Evolutionary conservation across 2,113 vertebrate genomes (phyloP).

Genomic region (Hemicordylus capensis): DNA sequence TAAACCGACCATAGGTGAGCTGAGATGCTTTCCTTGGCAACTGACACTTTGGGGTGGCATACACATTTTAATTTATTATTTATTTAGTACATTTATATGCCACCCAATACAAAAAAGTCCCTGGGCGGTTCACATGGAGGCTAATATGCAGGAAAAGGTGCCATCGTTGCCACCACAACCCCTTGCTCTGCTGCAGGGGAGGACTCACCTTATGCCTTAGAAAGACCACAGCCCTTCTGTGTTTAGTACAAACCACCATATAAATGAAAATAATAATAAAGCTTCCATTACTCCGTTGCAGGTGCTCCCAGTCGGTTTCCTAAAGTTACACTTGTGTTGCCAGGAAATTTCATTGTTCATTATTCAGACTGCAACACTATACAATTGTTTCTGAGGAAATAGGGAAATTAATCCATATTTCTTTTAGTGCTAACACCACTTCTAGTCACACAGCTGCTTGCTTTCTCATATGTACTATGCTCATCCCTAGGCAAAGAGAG

Average conservation of each 20-base stretch:
- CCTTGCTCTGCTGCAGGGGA: neutral
- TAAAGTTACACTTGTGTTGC: neutral
- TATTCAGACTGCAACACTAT: neutral
- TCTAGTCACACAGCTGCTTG: neutral
- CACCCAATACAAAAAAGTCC: too few species aligned
- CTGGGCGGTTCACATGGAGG: too few species aligned
- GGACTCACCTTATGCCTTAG: neutral
- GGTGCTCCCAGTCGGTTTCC: neutral
- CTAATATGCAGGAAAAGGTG: neutral
- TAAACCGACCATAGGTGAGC: neutral
- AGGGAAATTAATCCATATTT: neutral
- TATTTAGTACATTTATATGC: too few species aligned
- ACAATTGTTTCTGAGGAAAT: neutral
- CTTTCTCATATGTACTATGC: neutral
- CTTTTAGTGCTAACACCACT: neutral
- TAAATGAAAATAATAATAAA: too few species aligned
- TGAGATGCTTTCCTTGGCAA: neutral
- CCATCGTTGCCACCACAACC: neutral
- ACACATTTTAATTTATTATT: too few species aligned
- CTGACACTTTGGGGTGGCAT: neutral
- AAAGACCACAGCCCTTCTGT: neutral
- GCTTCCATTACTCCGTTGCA: neutral
- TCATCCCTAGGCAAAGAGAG: neutral
- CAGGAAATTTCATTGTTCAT: neutral
- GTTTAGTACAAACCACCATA: neutral